These are phyloP conservation scores for Podarcis lilfordi DNA, from an alignment of 2,797 vertebrate genomes.

Conservation along the genomic window DNA sequence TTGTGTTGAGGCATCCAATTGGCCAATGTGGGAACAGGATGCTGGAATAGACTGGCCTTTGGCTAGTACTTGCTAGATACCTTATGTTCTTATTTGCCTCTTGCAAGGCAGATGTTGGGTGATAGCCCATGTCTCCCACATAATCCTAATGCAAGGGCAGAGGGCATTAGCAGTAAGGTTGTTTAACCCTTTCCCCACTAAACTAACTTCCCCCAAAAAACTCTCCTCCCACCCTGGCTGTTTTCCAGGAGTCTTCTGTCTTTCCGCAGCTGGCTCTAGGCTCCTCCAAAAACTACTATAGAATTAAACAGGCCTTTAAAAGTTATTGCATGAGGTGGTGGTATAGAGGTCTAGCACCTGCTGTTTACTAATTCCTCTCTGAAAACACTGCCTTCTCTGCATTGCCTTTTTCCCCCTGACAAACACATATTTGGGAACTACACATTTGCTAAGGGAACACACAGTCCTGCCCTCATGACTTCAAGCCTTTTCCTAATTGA, in stretches of 20 bases:
- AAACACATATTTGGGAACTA: neutral
- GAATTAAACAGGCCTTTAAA: neutral
- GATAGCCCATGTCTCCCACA: neutral
- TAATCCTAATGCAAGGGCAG: neutral
- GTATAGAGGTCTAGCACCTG: neutral
- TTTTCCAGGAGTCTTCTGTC: neutral
- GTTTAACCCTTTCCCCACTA: no score
- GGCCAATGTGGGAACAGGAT: neutral
- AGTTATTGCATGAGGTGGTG: neutral
- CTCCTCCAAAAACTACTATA: neutral
- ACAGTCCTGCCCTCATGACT: neutral
- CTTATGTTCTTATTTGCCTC: neutral
- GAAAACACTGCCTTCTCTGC: neutral
- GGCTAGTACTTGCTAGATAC: no score
- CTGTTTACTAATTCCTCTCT: neutral
- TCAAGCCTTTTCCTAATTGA: slow-evolving; percentile 10
- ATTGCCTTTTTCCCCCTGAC: neutral
- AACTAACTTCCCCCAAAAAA: neutral
- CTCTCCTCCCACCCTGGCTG: neutral
- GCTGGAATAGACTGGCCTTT: neutral
- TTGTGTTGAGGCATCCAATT: neutral
- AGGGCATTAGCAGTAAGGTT: neutral
- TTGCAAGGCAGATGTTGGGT: neutral
- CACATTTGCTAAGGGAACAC: neutral
- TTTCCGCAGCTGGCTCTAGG: neutral